Evolutionary conservation across 2,797 vertebrate species (phyloP).

Genomic region (Odontamblyopus rebecca): DNA sequence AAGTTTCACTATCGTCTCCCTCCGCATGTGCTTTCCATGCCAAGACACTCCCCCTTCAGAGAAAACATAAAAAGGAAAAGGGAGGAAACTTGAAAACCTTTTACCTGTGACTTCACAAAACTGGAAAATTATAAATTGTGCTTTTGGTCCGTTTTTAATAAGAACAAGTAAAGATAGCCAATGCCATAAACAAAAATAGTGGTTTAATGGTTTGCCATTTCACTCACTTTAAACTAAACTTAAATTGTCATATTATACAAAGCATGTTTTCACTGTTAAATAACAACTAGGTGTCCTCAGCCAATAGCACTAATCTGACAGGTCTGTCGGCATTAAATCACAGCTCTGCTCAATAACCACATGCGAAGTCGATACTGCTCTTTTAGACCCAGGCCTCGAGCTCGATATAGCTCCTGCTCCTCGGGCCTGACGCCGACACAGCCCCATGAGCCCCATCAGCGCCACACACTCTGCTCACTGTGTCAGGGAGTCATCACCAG

Average conservation of each 20-base stretch:
- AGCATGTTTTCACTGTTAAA: not conserved
- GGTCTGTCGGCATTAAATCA: slow-evolving; percentile 42
- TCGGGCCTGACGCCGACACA: not conserved
- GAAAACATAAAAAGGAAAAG: too few relatives aligned
- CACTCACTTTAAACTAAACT: too few relatives aligned
- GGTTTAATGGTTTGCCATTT: too few relatives aligned
- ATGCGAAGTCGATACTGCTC: slow-evolving; percentile 38
- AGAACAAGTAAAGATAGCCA: too few relatives aligned
- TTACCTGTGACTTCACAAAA: too few relatives aligned
- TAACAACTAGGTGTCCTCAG: slow-evolving; percentile 17
- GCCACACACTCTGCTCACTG: not conserved
- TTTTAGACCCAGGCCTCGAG: slow-evolving; percentile 39
- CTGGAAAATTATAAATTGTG: too few relatives aligned
- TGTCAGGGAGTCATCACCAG: slow-evolving; percentile 5
- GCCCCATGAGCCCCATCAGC: not conserved
- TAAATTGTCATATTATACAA: not conserved
- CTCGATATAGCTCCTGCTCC: slow-evolving; percentile 24
- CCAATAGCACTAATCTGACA: slow-evolving; percentile 51
- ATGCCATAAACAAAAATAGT: too few relatives aligned
- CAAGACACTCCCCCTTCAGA: too few relatives aligned
- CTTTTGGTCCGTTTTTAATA: too few relatives aligned
- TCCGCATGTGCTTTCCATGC: too few relatives aligned
- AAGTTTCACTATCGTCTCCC: too few relatives aligned
- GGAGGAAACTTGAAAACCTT: too few relatives aligned
- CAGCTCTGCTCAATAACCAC: slow-evolving; percentile 54